These are phyloP conservation scores for Apamea monoglypha DNA, from an alignment of 2,888 invertebrate genomes.

Conservation along the genomic window DNA sequence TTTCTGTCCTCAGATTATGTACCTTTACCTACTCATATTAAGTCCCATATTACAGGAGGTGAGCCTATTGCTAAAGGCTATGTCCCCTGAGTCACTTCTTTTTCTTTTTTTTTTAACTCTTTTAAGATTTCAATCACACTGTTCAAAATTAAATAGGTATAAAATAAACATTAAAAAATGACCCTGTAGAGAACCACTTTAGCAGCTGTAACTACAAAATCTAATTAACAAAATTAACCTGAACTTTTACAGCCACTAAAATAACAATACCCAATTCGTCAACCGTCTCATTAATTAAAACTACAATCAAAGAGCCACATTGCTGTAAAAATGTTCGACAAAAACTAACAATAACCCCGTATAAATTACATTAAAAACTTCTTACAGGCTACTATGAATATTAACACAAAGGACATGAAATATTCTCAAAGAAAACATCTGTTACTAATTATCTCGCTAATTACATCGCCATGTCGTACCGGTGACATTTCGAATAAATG, in stretches of 20 bases:
- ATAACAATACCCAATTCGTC: conserved; percentile 30
- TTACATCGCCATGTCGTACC: conserved; percentile 57
- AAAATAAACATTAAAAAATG: neutral
- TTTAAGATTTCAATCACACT: no score
- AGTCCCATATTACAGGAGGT: no score
- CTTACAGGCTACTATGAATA: conserved; percentile 51
- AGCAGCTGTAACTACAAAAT: neutral
- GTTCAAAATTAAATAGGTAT: no score
- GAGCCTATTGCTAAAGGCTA: no score
- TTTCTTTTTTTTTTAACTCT: no score
- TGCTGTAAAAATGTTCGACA: conserved; percentile 35
- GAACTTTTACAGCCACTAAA: conserved; percentile 5
- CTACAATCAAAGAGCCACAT: conserved; percentile 50
- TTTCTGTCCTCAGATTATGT: no score
- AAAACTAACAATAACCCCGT: conserved; percentile 46
- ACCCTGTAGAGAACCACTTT: neutral
- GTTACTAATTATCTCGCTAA: conserved; percentile 66
- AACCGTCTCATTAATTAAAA: conserved; percentile 52
- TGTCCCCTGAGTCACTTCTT: no score
- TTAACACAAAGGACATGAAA: conserved; percentile 38
- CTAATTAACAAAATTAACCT: neutral
- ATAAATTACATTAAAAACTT: conserved; percentile 54
- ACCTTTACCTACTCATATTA: no score
- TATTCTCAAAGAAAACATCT: conserved; percentile 60
- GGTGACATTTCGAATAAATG: conserved; percentile 77